Evolutionary conservation across 2,888 invertebrate genomes (phyloP), one percentile per base, ranked within the genome.

Genomic region (Nebria brevicollis): DNA sequence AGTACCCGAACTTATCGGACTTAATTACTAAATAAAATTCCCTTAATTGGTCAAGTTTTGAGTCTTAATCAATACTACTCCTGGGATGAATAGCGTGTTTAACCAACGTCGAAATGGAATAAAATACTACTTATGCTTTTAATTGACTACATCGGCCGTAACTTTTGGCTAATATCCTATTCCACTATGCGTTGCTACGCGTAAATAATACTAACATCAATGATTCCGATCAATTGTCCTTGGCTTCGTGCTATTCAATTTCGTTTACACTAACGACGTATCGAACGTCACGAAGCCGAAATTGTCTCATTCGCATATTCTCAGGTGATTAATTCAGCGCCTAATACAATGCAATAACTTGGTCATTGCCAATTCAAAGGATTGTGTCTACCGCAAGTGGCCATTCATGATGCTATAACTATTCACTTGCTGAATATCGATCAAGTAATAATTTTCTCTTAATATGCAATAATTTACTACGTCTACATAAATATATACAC

Each of bases 11-110:
- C 84, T 84, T 84, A 84, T 84, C 84, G 81, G 82, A 77, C 84
- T 84, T 85, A 86, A 86, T 86, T 86, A 85, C 85, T 83, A 85
- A 85, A 86, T 85, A 86, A 86, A 86, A 85, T 85, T 84, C 83
- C 85, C 84, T 85, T 85, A 85, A 85, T 86, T 85, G 85, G 84
- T 86, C 85, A 85, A 86, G 83, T 85, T 86, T 85, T 83, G 84
- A 83, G 84, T 84, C 85, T 84, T 86, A 85, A 85, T 86, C 86
- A 83, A 86, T 86, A 85, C 82, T 83, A 83, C 83, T 82, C 82
- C 77, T 81, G 66, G 78, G 75, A 83, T 80, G 75, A 80, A 80
- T 81, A 81, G 81, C 81, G 81, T 81, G 81, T 66, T 43, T 73
- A 25, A 34, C 15, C 72, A 34, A 81, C 77, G 77, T 73, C 42